A percentile compares a stretch with the other conserved stretches of the same genome.
Conservation (phyloP, 2,888 invertebrate species). For the Tholera decimalis region DNA sequence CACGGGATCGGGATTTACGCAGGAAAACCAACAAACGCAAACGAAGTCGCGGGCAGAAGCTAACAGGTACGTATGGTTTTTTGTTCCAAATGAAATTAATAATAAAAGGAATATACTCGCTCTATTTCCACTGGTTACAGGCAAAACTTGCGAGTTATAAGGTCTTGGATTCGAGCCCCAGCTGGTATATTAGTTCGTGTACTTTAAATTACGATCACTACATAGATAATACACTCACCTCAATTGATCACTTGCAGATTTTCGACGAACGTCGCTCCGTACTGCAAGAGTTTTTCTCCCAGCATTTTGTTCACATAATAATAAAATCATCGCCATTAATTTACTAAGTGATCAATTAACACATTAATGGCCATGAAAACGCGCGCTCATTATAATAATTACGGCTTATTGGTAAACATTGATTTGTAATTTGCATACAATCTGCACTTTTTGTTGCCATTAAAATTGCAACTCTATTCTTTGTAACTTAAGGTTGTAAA, state of each 20-base stretch:
- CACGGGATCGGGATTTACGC: too few species aligned
- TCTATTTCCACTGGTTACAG: too few species aligned
- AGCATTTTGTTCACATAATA: constrained; percentile 37
- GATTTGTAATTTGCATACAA: constrained; percentile 67
- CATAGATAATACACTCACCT: background rate
- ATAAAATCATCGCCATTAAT: constrained; percentile 53
- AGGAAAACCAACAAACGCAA: too few species aligned
- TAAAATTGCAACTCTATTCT: constrained; percentile 9
- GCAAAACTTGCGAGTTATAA: too few species aligned
- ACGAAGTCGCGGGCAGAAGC: too few species aligned
- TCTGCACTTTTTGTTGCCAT: constrained; percentile 37
- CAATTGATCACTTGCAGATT: background rate
- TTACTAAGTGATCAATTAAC: constrained; percentile 67
- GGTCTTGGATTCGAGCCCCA: too few species aligned
- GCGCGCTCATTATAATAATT: constrained; percentile 66
- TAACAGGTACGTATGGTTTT: too few species aligned
- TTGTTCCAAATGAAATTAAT: too few species aligned
- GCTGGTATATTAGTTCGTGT: too few species aligned
- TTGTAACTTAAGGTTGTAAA: background rate
- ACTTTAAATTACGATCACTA: background rate
- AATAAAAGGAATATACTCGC: too few species aligned
- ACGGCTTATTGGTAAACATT: constrained; percentile 65
- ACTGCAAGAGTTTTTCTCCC: constrained; percentile 8
- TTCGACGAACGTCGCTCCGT: background rate
- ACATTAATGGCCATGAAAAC: constrained; percentile 63